These are phyloP conservation scores for Ephialtes manifestator DNA, from an alignment of 2,888 invertebrate species.

Conservation along the genomic window DNA sequence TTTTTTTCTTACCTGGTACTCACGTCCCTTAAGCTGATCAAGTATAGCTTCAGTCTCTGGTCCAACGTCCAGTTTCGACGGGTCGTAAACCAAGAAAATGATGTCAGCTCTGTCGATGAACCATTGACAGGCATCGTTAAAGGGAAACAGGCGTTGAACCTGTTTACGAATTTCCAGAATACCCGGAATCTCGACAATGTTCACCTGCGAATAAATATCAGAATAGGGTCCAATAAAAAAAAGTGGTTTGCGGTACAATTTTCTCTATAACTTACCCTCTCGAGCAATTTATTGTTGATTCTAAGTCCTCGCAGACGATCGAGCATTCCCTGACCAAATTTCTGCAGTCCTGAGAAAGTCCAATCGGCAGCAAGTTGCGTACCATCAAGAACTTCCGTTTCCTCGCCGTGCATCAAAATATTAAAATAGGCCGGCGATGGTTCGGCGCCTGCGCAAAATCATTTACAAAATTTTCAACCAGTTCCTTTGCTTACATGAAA, in stretches of 20 bases:
- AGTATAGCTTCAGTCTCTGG: constrained; percentile 97
- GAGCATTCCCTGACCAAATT: constrained; percentile 97
- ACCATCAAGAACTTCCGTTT: constrained; percentile 95
- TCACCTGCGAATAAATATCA: constrained; percentile 89
- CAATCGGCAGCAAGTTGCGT: constrained; percentile 98
- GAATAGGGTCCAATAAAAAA: neutral
- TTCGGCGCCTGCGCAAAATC: constrained; percentile 91
- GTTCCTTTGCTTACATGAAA: neutral
- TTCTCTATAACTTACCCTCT: constrained; percentile 89
- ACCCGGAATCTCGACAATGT: constrained; percentile 98
- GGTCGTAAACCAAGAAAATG: constrained; percentile 98
- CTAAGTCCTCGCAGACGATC: constrained; percentile 94
- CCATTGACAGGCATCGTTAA: constrained; percentile 99
- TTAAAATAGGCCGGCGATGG: constrained; percentile 97
- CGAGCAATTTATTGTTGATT: constrained; percentile 93
- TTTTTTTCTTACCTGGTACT: constrained; percentile 90
- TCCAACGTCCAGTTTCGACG: constrained; percentile 97
- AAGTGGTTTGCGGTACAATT: neutral
- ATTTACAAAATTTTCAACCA: constrained; percentile 20
- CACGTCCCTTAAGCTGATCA: constrained; percentile 97
- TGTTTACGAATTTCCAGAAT: constrained; percentile 97
- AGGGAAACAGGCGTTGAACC: constrained; percentile 96
- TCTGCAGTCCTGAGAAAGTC: constrained; percentile 97
- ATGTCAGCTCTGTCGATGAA: constrained; percentile 98
- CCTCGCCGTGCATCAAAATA: constrained; percentile 95